Base-by-base conservation (phyloP, 2,113 vertebrate species). In the Stictonetta naevosa region DNA sequence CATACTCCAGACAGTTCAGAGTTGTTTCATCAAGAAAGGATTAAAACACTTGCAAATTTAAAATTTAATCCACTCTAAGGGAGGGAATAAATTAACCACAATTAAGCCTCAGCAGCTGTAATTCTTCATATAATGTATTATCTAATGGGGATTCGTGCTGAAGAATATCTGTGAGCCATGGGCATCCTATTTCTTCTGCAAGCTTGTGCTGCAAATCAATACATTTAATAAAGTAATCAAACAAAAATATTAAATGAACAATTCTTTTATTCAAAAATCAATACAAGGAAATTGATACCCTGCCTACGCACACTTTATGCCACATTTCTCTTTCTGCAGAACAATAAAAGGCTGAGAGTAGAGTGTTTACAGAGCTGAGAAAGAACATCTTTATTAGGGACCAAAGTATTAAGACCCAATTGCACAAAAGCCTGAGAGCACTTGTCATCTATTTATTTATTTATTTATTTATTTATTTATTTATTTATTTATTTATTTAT, bases 11-110 rank as follows among this genome's bases (percentile, higher is more conserved):
- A 86, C 91, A 31, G n/a, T 44, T 66, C 73, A 36, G 80, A 50
- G 74, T 85, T 91, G 86, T 73, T 96, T 95, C 8, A 90, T 93
- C 81, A 44, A 68, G 10, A 69, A 87, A 63, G 81, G 93, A 96
- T 89, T 96, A 86, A 95, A 96, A 86, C 83, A 92, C 88, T 96
- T 17, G 62, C 77, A 74, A 94, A 91, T 91, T 92, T 85, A 82
- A 79, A 69, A 64, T 81, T 83, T 94, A 93, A 91, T 95, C 90
- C 81, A 82, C 86, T 89, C 67, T 5, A 34, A 76, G 62, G 36
- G 74, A 87, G 62, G 71, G 83, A 74, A 94, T 76, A 91, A 95
- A 94, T 94, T 94, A 86, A 94, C 94, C 81, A 67, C 40, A 93
- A 95, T 93, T 92, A 96, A 87, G 69, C 62, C 48, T 33, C 75